phyloP scores from a whole-genome alignment of 2,113 vertebrate species.

The Zootoca vivipara region DNA sequence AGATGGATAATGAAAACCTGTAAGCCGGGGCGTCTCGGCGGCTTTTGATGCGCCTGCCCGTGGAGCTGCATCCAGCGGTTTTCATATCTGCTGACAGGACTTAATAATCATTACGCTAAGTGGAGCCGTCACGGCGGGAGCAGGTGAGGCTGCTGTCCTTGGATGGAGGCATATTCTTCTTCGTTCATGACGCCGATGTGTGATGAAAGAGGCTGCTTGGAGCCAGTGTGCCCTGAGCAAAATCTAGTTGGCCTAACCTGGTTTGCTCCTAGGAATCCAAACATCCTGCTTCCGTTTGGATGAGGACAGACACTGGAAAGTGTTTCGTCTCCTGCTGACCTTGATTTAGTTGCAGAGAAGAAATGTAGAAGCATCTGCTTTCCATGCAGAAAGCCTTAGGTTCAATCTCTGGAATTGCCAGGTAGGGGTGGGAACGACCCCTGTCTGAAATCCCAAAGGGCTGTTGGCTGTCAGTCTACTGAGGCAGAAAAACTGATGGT shows the following conservation, averaged over 20 bases:
- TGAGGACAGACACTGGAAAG: not conserved
- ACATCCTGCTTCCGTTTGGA: not conserved
- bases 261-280: not conserved
- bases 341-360: not conserved
- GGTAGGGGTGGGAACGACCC: too few relatives aligned
- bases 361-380: too few relatives aligned
- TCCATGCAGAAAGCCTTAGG: too few relatives aligned
- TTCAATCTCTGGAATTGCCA: too few relatives aligned
- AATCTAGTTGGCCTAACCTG: not conserved
- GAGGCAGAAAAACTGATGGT: too few relatives aligned
- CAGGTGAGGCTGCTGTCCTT: constrained; percentile 49
- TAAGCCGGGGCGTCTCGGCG: accelerated
- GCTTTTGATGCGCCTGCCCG: not conserved
- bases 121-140: constrained; percentile 12
- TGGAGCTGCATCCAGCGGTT: constrained; percentile 30
- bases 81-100: constrained; percentile 41
- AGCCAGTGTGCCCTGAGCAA: accelerated
- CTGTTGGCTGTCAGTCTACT: too few relatives aligned
- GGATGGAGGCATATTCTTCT: not conserved
- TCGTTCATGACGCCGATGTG: not conserved
- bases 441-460: too few relatives aligned
- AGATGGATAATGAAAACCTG: constrained; percentile 37
- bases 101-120: constrained; percentile 43
- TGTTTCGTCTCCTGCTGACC: not conserved
- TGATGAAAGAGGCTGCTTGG: not conserved